Base-by-base conservation (phyloP, 2,113 vertebrate genomes). In the Scalopus aquaticus region DNA sequence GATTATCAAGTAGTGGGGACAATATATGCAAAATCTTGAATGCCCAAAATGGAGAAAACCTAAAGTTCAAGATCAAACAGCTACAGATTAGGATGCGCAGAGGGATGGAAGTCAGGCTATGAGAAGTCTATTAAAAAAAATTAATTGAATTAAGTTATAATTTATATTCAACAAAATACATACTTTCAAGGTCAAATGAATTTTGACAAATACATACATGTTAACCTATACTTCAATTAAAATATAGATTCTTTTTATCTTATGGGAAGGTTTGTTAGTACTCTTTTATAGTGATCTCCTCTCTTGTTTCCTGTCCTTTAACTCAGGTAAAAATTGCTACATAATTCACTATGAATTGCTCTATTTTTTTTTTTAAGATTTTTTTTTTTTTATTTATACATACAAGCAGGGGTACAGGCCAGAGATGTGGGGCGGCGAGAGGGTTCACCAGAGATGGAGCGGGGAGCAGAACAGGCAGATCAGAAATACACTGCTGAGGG, bases 121-220 rank as follows among this genome's bases (percentile, higher is more conserved):
- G 28, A 69, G 88, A 60, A 42, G 15, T 58, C n/a, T 58, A 69
- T 74, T 44, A 46, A 46, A 26, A 74, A 62, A 79, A 26, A 51
- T 51, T 51, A 86, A 72, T 9, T 82, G 10, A 86, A 86, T n/a
- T 94, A 39, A 85, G 11, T 5, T 46, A 44, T 17, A 54, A 73
- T 44, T 94, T 82, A 72, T 9, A 85, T 77, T 80, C 28, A 77
- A 24, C 49, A 42, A 92, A 79, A 76, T 81, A 16, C n/a, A 86
- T 26, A 32, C 24, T 24, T 17, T 54, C 79, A 46, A 90, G 42
- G 30, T 60, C 32, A 49, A 78, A 90, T 49, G 20, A 76, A 95
- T 89, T 82, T 83, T 93, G 46, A 73, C 49, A 80, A 67, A 72
- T 22, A 9, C 30, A 22, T 44, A 19, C 28, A 13, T 76, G 42